Percentiles rank a stretch among this genome's conserved stretches.
Conservation (phyloP, 2,113 vertebrate genomes). For the Turnix velox region DNA sequence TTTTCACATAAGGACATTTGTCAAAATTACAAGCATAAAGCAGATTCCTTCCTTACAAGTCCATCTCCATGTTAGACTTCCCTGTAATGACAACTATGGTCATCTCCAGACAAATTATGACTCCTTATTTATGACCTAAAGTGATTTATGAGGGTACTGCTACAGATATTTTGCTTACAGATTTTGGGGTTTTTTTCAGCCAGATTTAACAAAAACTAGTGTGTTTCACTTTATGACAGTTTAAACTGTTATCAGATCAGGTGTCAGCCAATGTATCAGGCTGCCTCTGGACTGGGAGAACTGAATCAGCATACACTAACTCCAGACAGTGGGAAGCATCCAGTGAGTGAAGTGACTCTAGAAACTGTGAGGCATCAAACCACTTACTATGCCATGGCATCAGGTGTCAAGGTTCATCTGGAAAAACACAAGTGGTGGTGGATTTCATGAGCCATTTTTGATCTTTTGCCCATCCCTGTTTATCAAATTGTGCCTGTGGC, state of each 20-base stretch:
- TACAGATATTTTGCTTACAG: neutral
- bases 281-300: neutral
- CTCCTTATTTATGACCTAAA: neutral
- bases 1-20: neutral
- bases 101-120: neutral
- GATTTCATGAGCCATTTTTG: neutral
- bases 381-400: neutral
- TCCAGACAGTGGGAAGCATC: neutral
- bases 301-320: neutral
- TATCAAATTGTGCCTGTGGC: neutral
- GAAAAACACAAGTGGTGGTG: neutral
- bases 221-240: accelerated
- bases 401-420: neutral
- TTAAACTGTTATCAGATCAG: neutral
- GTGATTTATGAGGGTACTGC: neutral
- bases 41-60: neutral
- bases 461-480: neutral
- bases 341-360: neutral
- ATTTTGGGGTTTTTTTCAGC: accelerated
- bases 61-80: neutral
- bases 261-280: neutral
- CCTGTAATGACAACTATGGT: neutral
- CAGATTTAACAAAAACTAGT: neutral
- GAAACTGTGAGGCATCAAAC: neutral
- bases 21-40: neutral